Evolutionary conservation across 2,113 vertebrate species (phyloP).

Genomic region (Carlito syrichta): DNA sequence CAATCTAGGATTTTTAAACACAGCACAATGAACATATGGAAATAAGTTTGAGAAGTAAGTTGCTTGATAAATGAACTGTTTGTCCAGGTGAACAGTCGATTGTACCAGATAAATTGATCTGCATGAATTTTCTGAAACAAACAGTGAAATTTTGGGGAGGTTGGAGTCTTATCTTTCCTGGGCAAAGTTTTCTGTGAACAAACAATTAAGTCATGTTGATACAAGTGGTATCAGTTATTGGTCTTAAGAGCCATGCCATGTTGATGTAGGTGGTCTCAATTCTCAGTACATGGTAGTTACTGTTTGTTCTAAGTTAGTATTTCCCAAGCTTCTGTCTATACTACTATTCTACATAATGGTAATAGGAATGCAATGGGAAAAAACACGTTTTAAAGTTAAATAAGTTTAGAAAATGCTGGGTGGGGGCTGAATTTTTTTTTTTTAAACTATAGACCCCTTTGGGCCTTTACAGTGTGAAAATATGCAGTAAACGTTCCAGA

Average conservation of each 20-base stretch:
- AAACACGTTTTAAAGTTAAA: not conserved
- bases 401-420: not conserved
- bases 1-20: not conserved
- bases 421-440: not conserved
- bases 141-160: not conserved
- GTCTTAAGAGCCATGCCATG: accelerated
- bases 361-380: not conserved
- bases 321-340: not conserved
- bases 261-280: not conserved
- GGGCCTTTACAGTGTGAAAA: not conserved
- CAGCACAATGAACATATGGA: not conserved
- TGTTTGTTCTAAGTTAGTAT: not conserved
- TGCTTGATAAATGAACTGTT: not conserved
- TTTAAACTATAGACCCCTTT: not conserved
- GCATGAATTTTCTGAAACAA: not conserved
- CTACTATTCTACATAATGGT: not conserved
- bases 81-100: not conserved
- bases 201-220: not conserved
- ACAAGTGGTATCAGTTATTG: not conserved
- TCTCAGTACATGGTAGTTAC: not conserved
- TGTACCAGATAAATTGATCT: not conserved
- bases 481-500: not conserved
- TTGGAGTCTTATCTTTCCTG: not conserved
- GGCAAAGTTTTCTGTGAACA: not conserved
- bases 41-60: not conserved